phyloP scores from a whole-genome alignment of 1,140 invertebrate species.

The Epicauta chinensis region DNA sequence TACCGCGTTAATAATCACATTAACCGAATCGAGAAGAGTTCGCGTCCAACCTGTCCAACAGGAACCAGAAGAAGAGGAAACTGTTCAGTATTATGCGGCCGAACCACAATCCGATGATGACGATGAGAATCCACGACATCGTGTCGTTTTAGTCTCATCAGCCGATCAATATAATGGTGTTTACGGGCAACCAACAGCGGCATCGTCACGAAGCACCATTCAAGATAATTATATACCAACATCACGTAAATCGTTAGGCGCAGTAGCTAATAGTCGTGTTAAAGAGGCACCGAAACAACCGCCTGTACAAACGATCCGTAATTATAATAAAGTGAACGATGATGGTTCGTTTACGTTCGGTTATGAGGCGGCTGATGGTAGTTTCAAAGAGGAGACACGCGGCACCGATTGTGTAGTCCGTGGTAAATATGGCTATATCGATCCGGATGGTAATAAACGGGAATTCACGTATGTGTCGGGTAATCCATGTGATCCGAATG shows the following conservation, averaged over 20 bases:
- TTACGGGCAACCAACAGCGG: slow-evolving; percentile 40
- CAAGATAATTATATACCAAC: slow-evolving; percentile 35
- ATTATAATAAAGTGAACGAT: slow-evolving; percentile 77
- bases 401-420: slow-evolving; percentile 80
- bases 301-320: slow-evolving; percentile 70
- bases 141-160: slow-evolving; percentile 38
- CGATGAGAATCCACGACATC: slow-evolving; percentile 25
- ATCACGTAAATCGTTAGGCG: slow-evolving; percentile 32
- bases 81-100: slow-evolving; percentile 39
- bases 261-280: slow-evolving; percentile 38
- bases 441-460: slow-evolving; percentile 79
- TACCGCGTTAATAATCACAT: too few relatives aligned
- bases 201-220: slow-evolving; percentile 24
- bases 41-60: slow-evolving; percentile 30
- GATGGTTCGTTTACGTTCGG: slow-evolving; percentile 83
- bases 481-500: slow-evolving; percentile 81
- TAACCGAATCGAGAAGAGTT: slow-evolving; percentile 21
- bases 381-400: slow-evolving; percentile 81
- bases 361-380: slow-evolving; percentile 83
- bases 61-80: slow-evolving; percentile 37
- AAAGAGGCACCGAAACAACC: slow-evolving; percentile 59
- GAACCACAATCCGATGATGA: slow-evolving; percentile 40
- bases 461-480: slow-evolving; percentile 88
- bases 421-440: slow-evolving; percentile 84
- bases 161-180: slow-evolving; percentile 43